These are phyloP conservation scores for Caenorhabditis angaria DNA, from an alignment of 2,888 invertebrate species.

Conservation along the genomic window DNA sequence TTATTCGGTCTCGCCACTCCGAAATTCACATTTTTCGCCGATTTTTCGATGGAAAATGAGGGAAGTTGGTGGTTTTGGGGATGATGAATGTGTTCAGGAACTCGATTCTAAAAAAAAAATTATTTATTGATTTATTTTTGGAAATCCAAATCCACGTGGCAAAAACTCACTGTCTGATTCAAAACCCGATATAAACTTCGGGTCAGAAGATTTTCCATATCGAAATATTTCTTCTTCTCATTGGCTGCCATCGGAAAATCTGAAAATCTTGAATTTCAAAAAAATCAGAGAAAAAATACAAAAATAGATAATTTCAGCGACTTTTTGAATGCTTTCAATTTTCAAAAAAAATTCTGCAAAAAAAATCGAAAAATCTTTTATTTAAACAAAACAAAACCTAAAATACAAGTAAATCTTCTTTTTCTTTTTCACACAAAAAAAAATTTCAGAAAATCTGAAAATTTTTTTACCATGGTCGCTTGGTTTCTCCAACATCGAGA, in stretches of 20 bases:
- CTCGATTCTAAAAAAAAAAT: not conserved
- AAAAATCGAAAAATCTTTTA: not conserved
- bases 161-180: constrained; percentile 24
- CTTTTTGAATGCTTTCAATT: not conserved
- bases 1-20: constrained; percentile 37
- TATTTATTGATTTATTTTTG: not conserved
- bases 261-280: not conserved
- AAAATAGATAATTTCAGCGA: not conserved
- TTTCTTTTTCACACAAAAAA: too few species aligned
- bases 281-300: not conserved
- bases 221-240: constrained; percentile 21
- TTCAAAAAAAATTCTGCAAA: not conserved
- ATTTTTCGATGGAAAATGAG: constrained; percentile 8
- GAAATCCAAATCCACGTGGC: too few species aligned
- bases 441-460: not conserved
- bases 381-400: not conserved
- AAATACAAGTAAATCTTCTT: constrained; percentile 1
- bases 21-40: constrained; percentile 15
- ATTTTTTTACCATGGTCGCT: constrained; percentile 59
- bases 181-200: constrained; percentile 37
- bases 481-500: constrained; percentile 63
- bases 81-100: not conserved
- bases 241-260: not conserved
- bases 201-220: constrained; percentile 42
- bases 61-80: not conserved